These are phyloP conservation scores for Siniperca scherzeri DNA, from an alignment of 2,797 vertebrate genomes.

Conservation along the genomic window DNA sequence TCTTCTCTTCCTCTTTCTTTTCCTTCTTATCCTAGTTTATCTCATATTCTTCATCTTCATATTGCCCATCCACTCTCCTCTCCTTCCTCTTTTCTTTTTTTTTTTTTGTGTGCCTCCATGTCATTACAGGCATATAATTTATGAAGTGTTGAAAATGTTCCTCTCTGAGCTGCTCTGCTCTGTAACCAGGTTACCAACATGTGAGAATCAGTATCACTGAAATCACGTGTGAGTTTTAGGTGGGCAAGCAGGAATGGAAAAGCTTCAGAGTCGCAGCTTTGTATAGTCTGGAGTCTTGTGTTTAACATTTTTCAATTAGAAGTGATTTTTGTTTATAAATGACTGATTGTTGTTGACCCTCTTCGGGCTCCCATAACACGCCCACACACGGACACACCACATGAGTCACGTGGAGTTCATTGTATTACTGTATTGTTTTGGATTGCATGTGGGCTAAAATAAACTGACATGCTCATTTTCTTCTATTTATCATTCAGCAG, in stretches of 20 bases:
- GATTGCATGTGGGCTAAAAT: slow-evolving; percentile 69
- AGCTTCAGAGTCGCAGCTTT: slow-evolving; percentile 47
- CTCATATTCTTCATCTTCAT: slow-evolving; percentile 18
- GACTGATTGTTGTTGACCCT: slow-evolving; percentile 69
- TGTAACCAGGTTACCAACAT: slow-evolving; percentile 79
- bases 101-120: slow-evolving; percentile 29
- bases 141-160: slow-evolving; percentile 75
- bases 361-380: slow-evolving; percentile 49
- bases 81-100: slow-evolving; percentile 8
- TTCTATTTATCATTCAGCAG: slow-evolving; percentile 64
- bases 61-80: slow-evolving; percentile 13
- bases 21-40: not conserved
- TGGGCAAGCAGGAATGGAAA: slow-evolving; percentile 51
- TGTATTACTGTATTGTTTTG: slow-evolving; percentile 65
- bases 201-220: slow-evolving; percentile 56
- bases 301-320: slow-evolving; percentile 73
- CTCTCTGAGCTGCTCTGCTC: slow-evolving; percentile 60
- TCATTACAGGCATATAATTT: slow-evolving; percentile 74
- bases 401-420: slow-evolving; percentile 61
- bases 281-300: slow-evolving; percentile 67
- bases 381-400: slow-evolving; percentile 39
- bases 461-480: slow-evolving; percentile 67
- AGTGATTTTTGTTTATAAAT: slow-evolving; percentile 66
- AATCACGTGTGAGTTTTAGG: slow-evolving; percentile 55
- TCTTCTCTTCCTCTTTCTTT: not conserved